Percentiles rank a stretch among this genome's conserved stretches.
These are phyloP conservation scores for Maccullochella peelii DNA, from an alignment of 2,113 vertebrate species.

Conservation along the genomic window DNA sequence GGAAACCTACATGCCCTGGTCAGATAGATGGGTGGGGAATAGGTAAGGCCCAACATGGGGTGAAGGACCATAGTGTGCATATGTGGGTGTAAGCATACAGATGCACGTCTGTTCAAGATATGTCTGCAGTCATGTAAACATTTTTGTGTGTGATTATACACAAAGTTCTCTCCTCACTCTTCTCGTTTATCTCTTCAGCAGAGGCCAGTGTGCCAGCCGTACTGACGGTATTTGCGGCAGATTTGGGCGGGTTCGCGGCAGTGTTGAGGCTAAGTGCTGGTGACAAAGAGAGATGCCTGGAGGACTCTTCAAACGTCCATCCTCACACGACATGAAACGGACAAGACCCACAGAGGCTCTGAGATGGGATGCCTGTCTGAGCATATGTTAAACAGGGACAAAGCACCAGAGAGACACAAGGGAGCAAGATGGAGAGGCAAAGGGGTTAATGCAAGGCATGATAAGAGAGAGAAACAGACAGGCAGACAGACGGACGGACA, in stretches of 20 bases:
- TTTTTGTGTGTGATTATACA: neutral
- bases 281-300: slow-evolving; percentile 81
- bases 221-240: slow-evolving; percentile 39
- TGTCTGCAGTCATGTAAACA: neutral
- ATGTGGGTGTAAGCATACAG: slow-evolving; percentile 1
- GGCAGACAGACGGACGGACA: neutral
- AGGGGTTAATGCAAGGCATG: slow-evolving; percentile 44
- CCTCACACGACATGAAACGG: slow-evolving; percentile 74
- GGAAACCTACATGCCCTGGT: slow-evolving; percentile 72
- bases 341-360: slow-evolving; percentile 68
- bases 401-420: slow-evolving; percentile 39
- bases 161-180: neutral
- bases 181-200: slow-evolving; percentile 8
- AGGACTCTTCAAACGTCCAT: slow-evolving; percentile 78
- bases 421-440: slow-evolving; percentile 31
- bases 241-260: slow-evolving; percentile 36
- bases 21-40: slow-evolving; percentile 42
- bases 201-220: slow-evolving; percentile 28
- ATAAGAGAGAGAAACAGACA: slow-evolving; percentile 51
- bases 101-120: slow-evolving; percentile 17
- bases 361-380: slow-evolving; percentile 59
- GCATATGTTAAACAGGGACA: slow-evolving; percentile 70
- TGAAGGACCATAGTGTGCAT: slow-evolving; percentile 24
- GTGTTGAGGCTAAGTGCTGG: slow-evolving; percentile 76
- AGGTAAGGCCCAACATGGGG: slow-evolving; percentile 54